phyloP scores from a whole-genome alignment of 2,797 vertebrate genomes.

The Macropus fuliginosus region DNA sequence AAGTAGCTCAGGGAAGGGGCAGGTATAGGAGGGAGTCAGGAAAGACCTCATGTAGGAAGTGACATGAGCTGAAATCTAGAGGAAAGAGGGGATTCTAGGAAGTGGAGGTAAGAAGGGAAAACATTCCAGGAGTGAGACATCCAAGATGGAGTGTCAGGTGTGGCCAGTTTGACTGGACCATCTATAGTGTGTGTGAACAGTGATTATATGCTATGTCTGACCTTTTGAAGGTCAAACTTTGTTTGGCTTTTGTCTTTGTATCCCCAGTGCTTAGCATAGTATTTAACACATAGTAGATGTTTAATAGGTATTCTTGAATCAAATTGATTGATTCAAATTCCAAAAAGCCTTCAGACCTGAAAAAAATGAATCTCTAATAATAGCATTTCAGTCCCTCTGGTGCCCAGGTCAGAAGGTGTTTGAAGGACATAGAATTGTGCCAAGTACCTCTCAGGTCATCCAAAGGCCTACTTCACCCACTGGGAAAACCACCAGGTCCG shows the following conservation, averaged over 20 bases:
- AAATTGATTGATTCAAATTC: neutral
- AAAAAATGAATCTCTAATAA: neutral
- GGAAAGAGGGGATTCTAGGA: neutral
- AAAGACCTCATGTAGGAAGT: neutral
- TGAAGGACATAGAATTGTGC: neutral
- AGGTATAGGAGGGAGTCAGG: neutral
- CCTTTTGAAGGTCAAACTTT: neutral
- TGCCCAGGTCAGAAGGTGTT: neutral
- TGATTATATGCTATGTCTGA: neutral
- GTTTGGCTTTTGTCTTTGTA: neutral
- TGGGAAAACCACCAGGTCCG: neutral
- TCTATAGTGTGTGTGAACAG: neutral
- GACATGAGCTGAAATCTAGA: neutral
- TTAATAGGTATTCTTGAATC: neutral
- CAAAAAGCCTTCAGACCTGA: constrained; percentile 15
- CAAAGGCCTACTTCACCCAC: neutral
- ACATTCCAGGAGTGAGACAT: neutral
- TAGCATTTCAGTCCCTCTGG: neutral
- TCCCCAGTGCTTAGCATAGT: neutral
- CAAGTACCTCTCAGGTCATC: neutral
- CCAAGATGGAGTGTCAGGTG: neutral
- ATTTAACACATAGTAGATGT: neutral
- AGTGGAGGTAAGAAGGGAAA: neutral
- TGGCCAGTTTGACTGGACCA: neutral
- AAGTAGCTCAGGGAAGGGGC: too few relatives aligned